Evolutionary conservation across 2,113 vertebrate species (phyloP), one percentile per base, ranked within the genome.

Genomic region (Parus major): DNA sequence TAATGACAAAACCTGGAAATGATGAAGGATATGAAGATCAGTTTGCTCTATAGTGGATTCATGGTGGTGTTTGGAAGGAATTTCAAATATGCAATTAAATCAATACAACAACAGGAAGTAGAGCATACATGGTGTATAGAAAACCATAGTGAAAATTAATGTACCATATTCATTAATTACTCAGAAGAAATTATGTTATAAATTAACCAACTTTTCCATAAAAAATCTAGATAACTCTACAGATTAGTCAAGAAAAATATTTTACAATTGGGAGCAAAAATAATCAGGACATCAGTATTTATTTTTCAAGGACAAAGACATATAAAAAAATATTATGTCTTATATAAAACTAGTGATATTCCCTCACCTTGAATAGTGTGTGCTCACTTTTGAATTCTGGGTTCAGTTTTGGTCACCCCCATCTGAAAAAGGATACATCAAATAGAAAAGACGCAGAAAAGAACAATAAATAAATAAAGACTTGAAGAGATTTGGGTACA

Each of bases 361-460:
- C 96, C 96, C 96, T 97, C 96, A 97, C 96, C 96, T 96, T 94
- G 93, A 92, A 96, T 63, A 85, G 39, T 88, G 95, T 95, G 91
- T 96, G 96, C 59, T 97, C 93, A 96, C 79, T 92, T 97, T 97
- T 96, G 94, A 96, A 95, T 97, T 97, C 95, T 96, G 92, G 70
- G 93, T 89, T 97, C 95, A 96, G 91, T 96, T 97, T 96, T 96
- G 94, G 94, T 68, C 87, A 96, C 94, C 76, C 96, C 94, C 96
- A 96, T 96, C 95, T 97, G 96, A 88, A 97, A 96, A 97, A 97
- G 96, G 95, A 97, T 96, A 96, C 90, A 96, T 84, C 94, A 96
- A 96, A 95, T 83, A 96, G 96, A 96, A 97, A 92, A 96, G 95
- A 95, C 60, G 92, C 92, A 96, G 85, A 97, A 75, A 95, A 95